Base-by-base conservation (phyloP, 2,113 vertebrate species). In the Ammodytes dubius region DNA sequence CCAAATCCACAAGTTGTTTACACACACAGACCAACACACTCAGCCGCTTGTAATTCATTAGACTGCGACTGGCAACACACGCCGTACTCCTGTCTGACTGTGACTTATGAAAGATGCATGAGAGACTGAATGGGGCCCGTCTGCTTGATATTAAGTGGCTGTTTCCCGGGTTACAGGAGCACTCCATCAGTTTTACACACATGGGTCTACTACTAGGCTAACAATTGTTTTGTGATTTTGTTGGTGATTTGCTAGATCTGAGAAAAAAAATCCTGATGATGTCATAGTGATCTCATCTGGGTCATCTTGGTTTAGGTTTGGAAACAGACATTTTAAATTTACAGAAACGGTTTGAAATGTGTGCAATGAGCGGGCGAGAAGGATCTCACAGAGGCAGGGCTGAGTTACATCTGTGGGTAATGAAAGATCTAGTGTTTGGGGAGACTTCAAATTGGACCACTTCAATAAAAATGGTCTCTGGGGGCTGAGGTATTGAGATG, bases 1-100 rank as follows among this genome's bases (percentile, higher is more conserved):
- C 68, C 69, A 86, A 86, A 88, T 87, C 85, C 86, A 92, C 86
- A 86, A 87, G 84, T 90, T 93, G 89, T 91, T 91, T 88, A 82
- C 87, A 70, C 78, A 84, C 85, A 84, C 87, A 71, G 27, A 69
- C 54, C 75, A 73, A 85, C 84, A 83, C 17, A 43, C 47, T 80
- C 53, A 7, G 64, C 73, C 65, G 47, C 81, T 70, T 70, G 69
- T 70, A 8, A 84, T 81, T 87, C 79, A 85, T 85, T 79, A 79
- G 70, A 15, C 68, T 53, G 78, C 73, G 81, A 86, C 83, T 81
- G 64, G 46, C 78, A 58, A 73, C 59, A 50, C 9, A 8, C 35
- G 3, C 57, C 9, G 1, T 52, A 64, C 77, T 85, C 52, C 63
- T 68, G 61, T 66, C 69, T 71, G 66, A 77, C 56, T 79, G 69